These are phyloP conservation scores for Probosciger aterrimus DNA, from an alignment of 2,113 vertebrate species.

Conservation along the genomic window DNA sequence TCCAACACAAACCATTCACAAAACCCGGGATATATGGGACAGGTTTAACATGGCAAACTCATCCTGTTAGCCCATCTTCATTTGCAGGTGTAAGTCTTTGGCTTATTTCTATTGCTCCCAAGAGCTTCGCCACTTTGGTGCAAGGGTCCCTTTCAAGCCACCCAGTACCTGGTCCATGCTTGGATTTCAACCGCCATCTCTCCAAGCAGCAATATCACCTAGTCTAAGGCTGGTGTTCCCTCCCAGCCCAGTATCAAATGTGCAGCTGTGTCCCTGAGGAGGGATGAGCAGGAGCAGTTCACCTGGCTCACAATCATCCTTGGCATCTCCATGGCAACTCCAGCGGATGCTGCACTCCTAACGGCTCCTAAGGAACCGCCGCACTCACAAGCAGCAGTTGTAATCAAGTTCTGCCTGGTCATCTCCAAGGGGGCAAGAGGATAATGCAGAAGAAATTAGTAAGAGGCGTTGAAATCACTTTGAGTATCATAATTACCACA, in stretches of 20 bases:
- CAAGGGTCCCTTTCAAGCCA: neutral
- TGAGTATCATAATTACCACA: neutral
- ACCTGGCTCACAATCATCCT: slow-evolving; percentile 16
- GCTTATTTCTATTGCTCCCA: neutral
- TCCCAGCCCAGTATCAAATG: neutral
- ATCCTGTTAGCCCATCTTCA: neutral
- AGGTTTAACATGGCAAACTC: neutral
- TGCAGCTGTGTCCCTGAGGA: neutral
- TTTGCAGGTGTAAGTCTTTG: rapidly evolving
- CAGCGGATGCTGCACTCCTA: slow-evolving; percentile 11
- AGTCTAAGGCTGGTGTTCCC: neutral
- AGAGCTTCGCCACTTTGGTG: neutral
- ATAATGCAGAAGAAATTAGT: slow-evolving; percentile 1
- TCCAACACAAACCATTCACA: neutral
- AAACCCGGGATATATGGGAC: neutral
- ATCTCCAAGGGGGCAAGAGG: neutral
- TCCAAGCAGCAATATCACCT: neutral
- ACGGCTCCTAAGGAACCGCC: neutral
- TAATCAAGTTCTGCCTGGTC: slow-evolving; percentile 32
- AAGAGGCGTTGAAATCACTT: neutral
- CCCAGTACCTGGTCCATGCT: neutral
- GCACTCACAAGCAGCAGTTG: neutral
- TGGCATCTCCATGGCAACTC: slow-evolving; percentile 69
- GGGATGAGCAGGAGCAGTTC: neutral
- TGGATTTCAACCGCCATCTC: neutral